A percentile compares a stretch with the other conserved stretches of the same genome.
phyloP scores from a whole-genome alignment of 2,113 vertebrate genomes.

The Paramisgurnus dabryanus region DNA sequence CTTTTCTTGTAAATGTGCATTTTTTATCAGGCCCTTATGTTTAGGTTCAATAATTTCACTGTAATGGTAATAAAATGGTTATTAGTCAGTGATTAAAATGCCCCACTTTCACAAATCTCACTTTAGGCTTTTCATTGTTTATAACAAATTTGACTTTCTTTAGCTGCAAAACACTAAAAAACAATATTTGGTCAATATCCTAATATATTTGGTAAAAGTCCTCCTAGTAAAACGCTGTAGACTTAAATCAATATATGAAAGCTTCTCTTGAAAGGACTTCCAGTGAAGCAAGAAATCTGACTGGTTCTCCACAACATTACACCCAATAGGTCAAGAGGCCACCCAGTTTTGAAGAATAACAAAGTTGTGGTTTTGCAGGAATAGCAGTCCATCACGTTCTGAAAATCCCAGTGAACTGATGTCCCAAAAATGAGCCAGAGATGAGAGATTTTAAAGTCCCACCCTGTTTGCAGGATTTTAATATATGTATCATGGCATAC shows the following conservation, averaged over 20 bases:
- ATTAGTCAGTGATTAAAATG: not conserved
- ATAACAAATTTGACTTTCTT: too few species aligned
- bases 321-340: slow-evolving; percentile 62
- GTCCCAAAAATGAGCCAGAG: slow-evolving; percentile 19
- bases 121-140: too few species aligned
- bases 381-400: slow-evolving; percentile 14
- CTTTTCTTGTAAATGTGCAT: not conserved
- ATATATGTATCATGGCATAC: not conserved
- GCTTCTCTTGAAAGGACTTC: slow-evolving; percentile 46
- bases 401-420: slow-evolving; percentile 15
- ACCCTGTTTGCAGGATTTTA: not conserved
- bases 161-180: too few species aligned
- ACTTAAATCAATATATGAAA: too few species aligned
- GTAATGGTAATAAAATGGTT: slow-evolving; percentile 3
- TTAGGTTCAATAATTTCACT: too few species aligned
- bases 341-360: slow-evolving; percentile 35
- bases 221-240: too few species aligned
- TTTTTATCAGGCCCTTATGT: too few species aligned
- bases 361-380: slow-evolving; percentile 40
- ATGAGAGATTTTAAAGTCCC: slow-evolving; percentile 8
- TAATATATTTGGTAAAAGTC: too few species aligned
- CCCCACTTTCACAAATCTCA: too few species aligned
- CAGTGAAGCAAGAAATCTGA: slow-evolving; percentile 71
- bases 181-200: too few species aligned
- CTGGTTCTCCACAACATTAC: slow-evolving; percentile 59